Conservation (phyloP, 2,888 invertebrate species). For the Corbicula japonica region DNA sequence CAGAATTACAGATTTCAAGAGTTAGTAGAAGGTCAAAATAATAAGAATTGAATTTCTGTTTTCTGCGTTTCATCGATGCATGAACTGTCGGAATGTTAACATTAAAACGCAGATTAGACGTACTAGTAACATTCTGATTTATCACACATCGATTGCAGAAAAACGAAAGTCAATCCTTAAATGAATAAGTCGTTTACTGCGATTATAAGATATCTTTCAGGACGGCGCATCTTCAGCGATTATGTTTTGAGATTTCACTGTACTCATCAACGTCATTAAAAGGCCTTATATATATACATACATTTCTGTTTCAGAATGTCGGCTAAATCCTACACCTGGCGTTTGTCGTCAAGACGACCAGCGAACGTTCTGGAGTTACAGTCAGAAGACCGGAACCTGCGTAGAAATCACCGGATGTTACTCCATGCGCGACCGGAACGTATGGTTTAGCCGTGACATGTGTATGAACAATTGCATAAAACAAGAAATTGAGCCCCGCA, state of each 20-base stretch:
- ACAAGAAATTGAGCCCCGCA: constrained; percentile 24
- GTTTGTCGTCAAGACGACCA: constrained; percentile 39
- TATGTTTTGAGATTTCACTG: neutral
- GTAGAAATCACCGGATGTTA: constrained; percentile 51
- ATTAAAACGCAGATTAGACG: too few relatives aligned
- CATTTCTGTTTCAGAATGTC: constrained; percentile 38
- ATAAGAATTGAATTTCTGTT: too few relatives aligned
- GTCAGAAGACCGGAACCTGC: constrained; percentile 55
- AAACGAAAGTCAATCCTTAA: neutral
- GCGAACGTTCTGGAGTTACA: constrained; percentile 51
- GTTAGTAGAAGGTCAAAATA: too few relatives aligned
- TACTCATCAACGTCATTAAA: neutral
- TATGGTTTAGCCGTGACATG: constrained; percentile 45
- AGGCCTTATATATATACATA: neutral
- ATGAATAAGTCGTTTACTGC: neutral
- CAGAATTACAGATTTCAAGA: too few relatives aligned
- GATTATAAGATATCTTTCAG: neutral
- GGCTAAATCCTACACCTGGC: constrained; percentile 52
- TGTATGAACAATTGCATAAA: constrained; percentile 36
- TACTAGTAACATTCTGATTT: too few relatives aligned
- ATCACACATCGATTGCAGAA: neutral
- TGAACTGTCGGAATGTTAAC: too few relatives aligned
- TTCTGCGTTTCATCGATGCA: too few relatives aligned
- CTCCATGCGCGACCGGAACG: constrained; percentile 55
- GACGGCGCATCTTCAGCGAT: neutral